phyloP scores from a whole-genome alignment of 2,113 vertebrate species.

The Laticauda laticaudata region DNA sequence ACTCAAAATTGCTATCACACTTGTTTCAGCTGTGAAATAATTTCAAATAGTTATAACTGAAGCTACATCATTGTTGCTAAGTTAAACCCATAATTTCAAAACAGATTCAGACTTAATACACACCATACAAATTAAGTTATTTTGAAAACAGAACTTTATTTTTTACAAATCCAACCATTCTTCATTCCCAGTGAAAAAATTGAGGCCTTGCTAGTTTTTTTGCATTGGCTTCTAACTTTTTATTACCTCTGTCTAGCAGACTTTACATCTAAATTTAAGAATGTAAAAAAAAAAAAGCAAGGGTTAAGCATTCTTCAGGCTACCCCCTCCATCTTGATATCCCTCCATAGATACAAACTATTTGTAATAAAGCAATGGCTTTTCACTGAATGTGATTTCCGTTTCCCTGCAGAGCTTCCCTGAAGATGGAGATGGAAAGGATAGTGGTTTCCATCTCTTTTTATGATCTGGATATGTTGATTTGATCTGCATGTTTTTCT shows the following conservation, averaged over 20 bases:
- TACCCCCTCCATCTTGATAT: neutral
- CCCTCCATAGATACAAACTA: neutral
- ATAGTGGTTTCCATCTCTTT: neutral
- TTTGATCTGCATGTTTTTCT: neutral
- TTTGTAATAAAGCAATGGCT: neutral
- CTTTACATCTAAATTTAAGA: neutral
- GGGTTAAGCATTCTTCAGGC: neutral
- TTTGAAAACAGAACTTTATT: neutral
- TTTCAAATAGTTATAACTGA: neutral
- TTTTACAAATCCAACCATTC: neutral
- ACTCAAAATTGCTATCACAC: neutral
- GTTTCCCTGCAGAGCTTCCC: neutral
- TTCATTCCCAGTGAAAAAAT: neutral
- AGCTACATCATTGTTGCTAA: neutral
- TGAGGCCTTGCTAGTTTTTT: neutral
- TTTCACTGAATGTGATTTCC: neutral
- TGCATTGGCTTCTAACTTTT: neutral
- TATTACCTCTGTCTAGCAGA: neutral
- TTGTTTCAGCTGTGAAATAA: constrained; percentile 16
- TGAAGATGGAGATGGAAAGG: neutral
- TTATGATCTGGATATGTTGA: neutral
- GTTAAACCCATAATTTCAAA: neutral
- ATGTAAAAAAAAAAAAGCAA: neutral
- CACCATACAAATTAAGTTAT: neutral
- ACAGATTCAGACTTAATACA: neutral